Percentiles rank a stretch among this genome's conserved stretches.
Evolutionary conservation across 2,888 invertebrate species (phyloP).

Genomic region (Hirtodrosophila alboralis): DNA sequence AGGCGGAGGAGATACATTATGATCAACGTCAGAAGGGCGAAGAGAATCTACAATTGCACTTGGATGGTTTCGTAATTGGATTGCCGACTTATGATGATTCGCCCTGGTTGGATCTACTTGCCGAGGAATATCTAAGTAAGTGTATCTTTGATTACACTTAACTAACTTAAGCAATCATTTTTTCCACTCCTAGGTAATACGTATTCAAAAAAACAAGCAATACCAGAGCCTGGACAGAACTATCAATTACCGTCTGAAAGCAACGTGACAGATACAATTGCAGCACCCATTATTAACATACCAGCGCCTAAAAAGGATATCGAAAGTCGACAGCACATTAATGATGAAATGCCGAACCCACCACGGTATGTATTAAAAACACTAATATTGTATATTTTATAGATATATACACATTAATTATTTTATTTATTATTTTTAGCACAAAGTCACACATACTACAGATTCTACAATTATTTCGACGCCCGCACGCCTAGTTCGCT

Average conservation of each 20-base stretch:
- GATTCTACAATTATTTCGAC: constrained; percentile 57
- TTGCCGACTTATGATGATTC: constrained; percentile 55
- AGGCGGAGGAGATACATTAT: constrained; percentile 85
- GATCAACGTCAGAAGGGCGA: constrained; percentile 92
- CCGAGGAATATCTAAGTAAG: constrained; percentile 57
- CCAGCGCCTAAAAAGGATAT: constrained; percentile 59
- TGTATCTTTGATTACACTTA: no score
- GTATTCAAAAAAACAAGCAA: constrained; percentile 26
- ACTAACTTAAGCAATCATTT: no score
- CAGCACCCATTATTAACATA: constrained; percentile 34
- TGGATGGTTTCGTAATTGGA: constrained; percentile 84
- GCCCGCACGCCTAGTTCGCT: constrained; percentile 24
- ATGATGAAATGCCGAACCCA: constrained; percentile 24
- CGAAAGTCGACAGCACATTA: constrained; percentile 59
- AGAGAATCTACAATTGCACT: constrained; percentile 89
- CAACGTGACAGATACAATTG: constrained; percentile 15
- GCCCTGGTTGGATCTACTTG: constrained; percentile 49
- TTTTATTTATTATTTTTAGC: constrained; percentile 24
- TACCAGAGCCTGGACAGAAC: constrained; percentile 24
- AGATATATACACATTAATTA: neutral
- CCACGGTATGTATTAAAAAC: constrained; percentile 42
- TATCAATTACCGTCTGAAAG: constrained; percentile 30
- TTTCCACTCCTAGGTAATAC: constrained; percentile 32
- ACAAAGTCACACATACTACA: constrained; percentile 63
- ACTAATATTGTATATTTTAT: no score